Conservation (phyloP, 2,888 invertebrate genomes). For the Adelphocoris suturalis region DNA sequence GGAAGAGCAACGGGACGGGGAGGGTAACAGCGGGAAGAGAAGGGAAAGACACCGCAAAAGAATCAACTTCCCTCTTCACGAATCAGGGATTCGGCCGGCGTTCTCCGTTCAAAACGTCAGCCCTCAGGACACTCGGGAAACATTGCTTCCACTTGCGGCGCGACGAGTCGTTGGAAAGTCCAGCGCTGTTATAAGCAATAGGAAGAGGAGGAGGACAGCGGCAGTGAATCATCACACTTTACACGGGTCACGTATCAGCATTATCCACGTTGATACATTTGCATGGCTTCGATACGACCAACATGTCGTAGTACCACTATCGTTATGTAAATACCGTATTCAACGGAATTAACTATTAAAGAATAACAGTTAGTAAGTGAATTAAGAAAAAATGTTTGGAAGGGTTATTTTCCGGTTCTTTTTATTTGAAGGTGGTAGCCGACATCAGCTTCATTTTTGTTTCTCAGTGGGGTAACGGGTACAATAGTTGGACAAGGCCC, state of each 20-base stretch:
- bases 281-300: not conserved
- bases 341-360: too few species aligned
- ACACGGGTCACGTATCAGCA: not conserved
- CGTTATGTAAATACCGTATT: too few species aligned
- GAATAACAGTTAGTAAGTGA: too few species aligned
- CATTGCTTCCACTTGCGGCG: constrained; percentile 11
- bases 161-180: not conserved
- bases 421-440: too few species aligned
- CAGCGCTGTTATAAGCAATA: not conserved
- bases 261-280: not conserved
- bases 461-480: too few species aligned
- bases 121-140: constrained; percentile 25
- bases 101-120: not conserved
- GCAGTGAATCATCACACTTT: not conserved
- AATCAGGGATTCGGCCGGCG: constrained; percentile 16
- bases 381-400: too few species aligned
- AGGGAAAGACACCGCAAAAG: constrained; percentile 26
- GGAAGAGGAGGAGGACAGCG: not conserved
- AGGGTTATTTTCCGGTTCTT: too few species aligned
- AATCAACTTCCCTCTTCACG: not conserved
- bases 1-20: too few species aligned
- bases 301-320: too few species aligned
- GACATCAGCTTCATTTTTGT: too few species aligned
- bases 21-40: not conserved
- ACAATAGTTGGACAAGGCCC: too few species aligned